phyloP scores from a whole-genome alignment of 1,140 invertebrate genomes.

The Macrosteles quadrilineatus region DNA sequence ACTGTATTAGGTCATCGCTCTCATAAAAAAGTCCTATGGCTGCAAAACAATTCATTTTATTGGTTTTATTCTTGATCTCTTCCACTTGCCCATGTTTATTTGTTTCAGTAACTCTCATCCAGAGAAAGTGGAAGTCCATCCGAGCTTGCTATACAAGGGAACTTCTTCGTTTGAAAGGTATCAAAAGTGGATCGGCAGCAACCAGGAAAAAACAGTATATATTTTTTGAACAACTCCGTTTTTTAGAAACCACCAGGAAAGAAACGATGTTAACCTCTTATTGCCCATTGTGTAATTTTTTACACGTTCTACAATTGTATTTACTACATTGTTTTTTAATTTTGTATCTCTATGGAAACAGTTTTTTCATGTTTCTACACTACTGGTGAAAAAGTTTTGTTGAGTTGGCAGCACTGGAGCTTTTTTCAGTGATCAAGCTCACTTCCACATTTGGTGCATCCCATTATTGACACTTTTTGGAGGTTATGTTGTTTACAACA shows the following conservation, averaged over 20 bases:
- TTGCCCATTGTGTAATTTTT: no score
- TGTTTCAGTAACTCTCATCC: conserved; percentile 13
- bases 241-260: conserved; percentile 22
- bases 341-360: no score
- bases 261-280: conserved; percentile 2
- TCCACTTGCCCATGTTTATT: conserved; percentile 2
- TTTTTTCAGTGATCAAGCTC: no score
- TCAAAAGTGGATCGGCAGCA: conserved; percentile 22
- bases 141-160: conserved; percentile 6
- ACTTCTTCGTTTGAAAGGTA: neutral
- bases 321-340: no score
- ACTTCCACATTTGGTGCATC: no score
- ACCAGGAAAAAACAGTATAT: conserved; percentile 18
- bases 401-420: no score
- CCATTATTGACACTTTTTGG: no score
- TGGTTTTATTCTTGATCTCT: conserved; percentile 17
- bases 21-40: conserved; percentile 11
- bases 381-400: no score
- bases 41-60: conserved; percentile 13
- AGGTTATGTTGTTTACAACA: no score
- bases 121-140: conserved; percentile 21
- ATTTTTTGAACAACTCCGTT: conserved; percentile 17
- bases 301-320: no score
- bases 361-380: no score
- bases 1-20: conserved; percentile 15